A percentile compares a stretch with the other conserved stretches of the same genome.
Conservation (phyloP, 2,113 vertebrate species). For the Euleptes europaea region DNA sequence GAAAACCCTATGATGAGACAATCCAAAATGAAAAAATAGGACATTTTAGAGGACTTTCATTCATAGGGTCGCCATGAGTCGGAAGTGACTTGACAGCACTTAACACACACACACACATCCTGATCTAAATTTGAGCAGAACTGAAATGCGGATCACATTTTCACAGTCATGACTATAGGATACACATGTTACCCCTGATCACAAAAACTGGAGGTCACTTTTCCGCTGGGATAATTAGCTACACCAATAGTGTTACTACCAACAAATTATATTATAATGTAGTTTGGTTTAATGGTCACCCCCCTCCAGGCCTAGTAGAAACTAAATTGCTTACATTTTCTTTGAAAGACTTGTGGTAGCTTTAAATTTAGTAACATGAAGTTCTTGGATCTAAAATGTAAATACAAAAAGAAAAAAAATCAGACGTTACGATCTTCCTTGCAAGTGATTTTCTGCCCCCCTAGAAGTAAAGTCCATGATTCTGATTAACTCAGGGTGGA, state of each 20-base stretch:
- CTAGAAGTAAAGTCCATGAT: not conserved
- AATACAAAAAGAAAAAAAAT: slow-evolving; percentile 10
- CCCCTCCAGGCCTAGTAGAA: not conserved
- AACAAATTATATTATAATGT: not conserved
- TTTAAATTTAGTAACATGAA: not conserved
- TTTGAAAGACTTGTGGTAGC: not conserved
- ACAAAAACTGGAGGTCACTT: no score
- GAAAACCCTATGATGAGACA: no score
- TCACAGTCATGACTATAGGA: no score
- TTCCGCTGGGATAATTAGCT: not conserved
- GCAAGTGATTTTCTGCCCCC: not conserved
- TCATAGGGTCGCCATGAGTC: no score
- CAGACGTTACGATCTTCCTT: not conserved
- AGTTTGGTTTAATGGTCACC: not conserved
- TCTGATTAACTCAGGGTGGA: not conserved
- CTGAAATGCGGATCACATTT: no score
- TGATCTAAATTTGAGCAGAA: no score
- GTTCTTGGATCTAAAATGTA: slow-evolving; percentile 54
- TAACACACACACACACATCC: no score
- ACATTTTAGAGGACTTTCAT: no score
- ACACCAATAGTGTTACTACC: not conserved
- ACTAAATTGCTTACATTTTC: slow-evolving; percentile 45
- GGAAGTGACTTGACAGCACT: no score
- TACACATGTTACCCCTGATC: no score
- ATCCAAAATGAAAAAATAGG: no score